Percentiles rank a stretch among this genome's conserved stretches.
Conservation (phyloP, 35 echinoderm and acorn worm genomes). For the Acanthaster planci region DNA sequence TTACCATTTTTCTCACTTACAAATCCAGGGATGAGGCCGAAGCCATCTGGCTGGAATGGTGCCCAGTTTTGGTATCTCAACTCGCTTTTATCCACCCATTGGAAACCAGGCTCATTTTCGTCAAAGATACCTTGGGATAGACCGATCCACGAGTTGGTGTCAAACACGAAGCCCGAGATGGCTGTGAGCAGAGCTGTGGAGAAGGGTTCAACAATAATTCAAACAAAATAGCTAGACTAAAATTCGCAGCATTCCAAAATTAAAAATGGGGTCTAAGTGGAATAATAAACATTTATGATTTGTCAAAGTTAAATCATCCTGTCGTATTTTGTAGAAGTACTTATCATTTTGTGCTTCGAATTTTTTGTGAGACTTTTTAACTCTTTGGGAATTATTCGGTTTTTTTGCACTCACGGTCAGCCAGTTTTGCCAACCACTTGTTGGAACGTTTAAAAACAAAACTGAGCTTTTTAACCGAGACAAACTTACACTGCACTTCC, state of each 20-base stretch:
- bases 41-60: not conserved
- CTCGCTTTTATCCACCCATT: not conserved
- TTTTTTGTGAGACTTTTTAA: not conserved
- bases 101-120: not conserved
- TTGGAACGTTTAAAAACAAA: not conserved
- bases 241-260: not conserved
- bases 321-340: not conserved
- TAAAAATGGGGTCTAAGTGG: not conserved
- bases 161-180: not conserved
- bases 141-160: not conserved
- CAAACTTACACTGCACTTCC: not conserved
- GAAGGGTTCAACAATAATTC: not conserved
- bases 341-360: not conserved
- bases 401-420: not conserved
- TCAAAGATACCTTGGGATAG: not conserved
- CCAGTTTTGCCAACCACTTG: not conserved
- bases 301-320: not conserved
- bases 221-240: not conserved
- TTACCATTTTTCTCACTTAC: slow-evolving; percentile 4
- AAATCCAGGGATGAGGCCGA: not conserved
- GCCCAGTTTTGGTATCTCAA: not conserved
- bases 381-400: not conserved
- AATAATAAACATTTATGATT: not conserved
- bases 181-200: not conserved
- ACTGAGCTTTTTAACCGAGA: not conserved